These are phyloP conservation scores for Thunnus albacares DNA, from an alignment of 2,797 vertebrate species.

Conservation along the genomic window DNA sequence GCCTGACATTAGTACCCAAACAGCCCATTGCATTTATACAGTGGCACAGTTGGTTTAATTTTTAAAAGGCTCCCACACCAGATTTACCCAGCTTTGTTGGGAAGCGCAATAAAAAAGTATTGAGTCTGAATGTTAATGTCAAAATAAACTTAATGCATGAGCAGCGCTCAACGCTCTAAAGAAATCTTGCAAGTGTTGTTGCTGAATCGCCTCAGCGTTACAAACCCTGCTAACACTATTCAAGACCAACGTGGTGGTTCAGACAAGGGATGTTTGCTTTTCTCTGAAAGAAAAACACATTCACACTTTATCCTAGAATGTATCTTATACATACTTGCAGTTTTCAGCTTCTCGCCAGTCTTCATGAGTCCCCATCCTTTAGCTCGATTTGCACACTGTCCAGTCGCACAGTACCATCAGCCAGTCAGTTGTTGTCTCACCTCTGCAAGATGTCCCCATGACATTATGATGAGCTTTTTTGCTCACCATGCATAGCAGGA, in stretches of 20 bases:
- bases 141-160: conserved; percentile 50
- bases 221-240: conserved; percentile 13
- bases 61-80: conserved; percentile 13
- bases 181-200: conserved; percentile 22
- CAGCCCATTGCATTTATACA: background rate
- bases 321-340: background rate
- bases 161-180: conserved; percentile 1
- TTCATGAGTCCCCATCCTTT: background rate
- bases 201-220: conserved; percentile 17
- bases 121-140: conserved; percentile 44
- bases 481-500: background rate
- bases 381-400: no score
- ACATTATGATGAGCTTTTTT: background rate
- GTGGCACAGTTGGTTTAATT: background rate
- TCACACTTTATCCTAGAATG: background rate
- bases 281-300: conserved; percentile 2
- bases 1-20: conserved; percentile 4
- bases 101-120: conserved; percentile 31
- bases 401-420: no score
- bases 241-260: conserved; percentile 3
- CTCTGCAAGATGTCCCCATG: background rate
- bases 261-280: conserved; percentile 1
- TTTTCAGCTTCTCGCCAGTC: background rate
- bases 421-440: no score
- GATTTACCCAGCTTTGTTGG: conserved; percentile 8